Conservation (phyloP, 2,113 vertebrate species). For the Indicator maculatus region DNA sequence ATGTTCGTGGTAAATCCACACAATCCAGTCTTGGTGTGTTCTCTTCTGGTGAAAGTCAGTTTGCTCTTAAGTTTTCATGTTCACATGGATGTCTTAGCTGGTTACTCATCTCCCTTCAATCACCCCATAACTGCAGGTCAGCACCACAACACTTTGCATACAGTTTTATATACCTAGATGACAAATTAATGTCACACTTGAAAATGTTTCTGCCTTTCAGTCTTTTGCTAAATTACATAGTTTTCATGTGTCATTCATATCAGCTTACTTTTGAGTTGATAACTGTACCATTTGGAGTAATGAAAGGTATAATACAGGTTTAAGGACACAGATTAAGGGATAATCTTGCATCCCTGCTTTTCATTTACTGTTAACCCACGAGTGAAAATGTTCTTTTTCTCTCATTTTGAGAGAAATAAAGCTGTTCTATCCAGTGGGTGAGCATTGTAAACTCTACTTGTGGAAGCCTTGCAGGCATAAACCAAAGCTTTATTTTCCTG, state of each 20-base stretch:
- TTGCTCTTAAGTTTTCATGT: background rate
- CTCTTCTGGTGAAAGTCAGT: background rate
- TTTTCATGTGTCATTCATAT: background rate
- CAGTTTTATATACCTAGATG: background rate
- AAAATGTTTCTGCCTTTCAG: background rate
- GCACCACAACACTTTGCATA: background rate
- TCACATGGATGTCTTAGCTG: background rate
- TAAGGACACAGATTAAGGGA: background rate
- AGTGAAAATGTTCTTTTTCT: background rate
- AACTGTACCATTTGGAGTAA: background rate
- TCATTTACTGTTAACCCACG: background rate
- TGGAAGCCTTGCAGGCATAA: background rate
- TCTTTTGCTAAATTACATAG: background rate
- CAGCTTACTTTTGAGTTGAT: background rate
- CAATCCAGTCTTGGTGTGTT: background rate
- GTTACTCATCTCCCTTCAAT: background rate
- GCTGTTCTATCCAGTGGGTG: background rate
- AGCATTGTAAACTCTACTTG: background rate
- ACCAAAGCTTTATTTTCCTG: background rate
- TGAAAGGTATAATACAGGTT: background rate
- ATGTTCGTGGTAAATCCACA: background rate
- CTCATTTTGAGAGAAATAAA: background rate
- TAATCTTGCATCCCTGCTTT: background rate
- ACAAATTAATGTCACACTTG: background rate
- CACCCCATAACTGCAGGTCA: background rate